Conservation (phyloP, 2,888 invertebrate genomes). For the Asteroscopus sphinx region DNA sequence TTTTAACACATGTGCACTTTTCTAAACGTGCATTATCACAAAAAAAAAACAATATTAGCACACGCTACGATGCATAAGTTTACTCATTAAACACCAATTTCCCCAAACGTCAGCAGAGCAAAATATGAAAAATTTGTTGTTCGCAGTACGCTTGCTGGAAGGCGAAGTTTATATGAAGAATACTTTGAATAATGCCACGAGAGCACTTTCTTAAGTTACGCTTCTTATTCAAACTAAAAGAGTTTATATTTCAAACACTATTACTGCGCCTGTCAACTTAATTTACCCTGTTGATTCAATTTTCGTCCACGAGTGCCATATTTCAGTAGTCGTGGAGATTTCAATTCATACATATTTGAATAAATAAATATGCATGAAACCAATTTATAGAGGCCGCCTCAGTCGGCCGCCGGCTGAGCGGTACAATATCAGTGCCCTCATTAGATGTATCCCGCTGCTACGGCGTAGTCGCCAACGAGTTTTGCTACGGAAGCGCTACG, state of each 20-base stretch:
- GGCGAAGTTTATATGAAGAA: constrained; percentile 66
- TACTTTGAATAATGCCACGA: constrained; percentile 67
- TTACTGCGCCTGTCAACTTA: constrained; percentile 74
- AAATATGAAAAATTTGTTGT: constrained; percentile 71
- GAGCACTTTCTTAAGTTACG: constrained; percentile 59
- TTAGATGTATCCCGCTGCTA: constrained; percentile 78
- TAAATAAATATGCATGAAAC: constrained; percentile 90
- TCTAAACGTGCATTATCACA: constrained; percentile 62
- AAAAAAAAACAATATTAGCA: constrained; percentile 61
- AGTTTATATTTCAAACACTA: constrained; percentile 62
- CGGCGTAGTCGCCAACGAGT: constrained; percentile 74
- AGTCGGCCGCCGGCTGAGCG: constrained; percentile 72
- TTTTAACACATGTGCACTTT: constrained; percentile 67
- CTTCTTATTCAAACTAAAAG: constrained; percentile 59
- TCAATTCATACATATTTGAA: constrained; percentile 90
- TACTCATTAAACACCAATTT: constrained; percentile 76
- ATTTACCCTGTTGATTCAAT: constrained; percentile 85
- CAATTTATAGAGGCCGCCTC: constrained; percentile 86
- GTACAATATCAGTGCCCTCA: constrained; percentile 85
- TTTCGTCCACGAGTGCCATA: constrained; percentile 81
- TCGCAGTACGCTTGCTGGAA: constrained; percentile 58
- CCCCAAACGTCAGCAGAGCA: constrained; percentile 69
- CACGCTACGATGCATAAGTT: constrained; percentile 70
- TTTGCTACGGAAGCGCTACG: constrained; percentile 74
- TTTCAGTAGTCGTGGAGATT: constrained; percentile 87